A percentile compares a stretch with the other conserved stretches of the same genome.
Evolutionary conservation across 2,888 invertebrate genomes (phyloP).

Genomic region (Trilocha varians): DNA sequence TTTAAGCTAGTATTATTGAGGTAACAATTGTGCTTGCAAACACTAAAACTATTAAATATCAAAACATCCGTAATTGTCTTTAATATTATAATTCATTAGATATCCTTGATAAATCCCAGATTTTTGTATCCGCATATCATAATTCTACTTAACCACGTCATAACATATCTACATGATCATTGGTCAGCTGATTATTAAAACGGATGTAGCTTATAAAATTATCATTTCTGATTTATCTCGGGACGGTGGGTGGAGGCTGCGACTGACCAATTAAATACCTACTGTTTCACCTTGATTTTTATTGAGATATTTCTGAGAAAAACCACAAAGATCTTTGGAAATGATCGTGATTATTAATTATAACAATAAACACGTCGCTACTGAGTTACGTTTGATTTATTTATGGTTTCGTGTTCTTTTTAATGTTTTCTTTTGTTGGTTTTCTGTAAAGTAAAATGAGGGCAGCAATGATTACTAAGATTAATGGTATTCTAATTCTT

Average conservation of each 20-base stretch:
- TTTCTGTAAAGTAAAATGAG: too few relatives aligned
- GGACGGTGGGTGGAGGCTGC: conserved; percentile 38
- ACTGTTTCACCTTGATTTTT: not conserved
- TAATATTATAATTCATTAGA: not conserved
- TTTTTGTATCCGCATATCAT: conserved; percentile 13
- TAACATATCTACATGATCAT: conserved; percentile 15
- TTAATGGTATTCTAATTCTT: too few relatives aligned
- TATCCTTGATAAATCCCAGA: conserved; percentile 12
- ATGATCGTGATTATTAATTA: conserved; percentile 17
- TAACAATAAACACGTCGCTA: not conserved
- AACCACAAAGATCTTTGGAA: conserved; percentile 7
- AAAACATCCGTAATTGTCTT: conserved; percentile 15
- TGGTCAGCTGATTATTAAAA: conserved; percentile 47
- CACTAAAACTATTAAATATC: not conserved
- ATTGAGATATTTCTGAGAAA: conserved; percentile 11
- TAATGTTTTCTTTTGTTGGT: not conserved
- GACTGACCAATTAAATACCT: conserved; percentile 9
- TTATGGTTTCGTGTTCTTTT: conserved; percentile 4
- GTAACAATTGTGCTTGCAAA: too few relatives aligned
- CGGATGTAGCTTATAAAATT: conserved; percentile 57
- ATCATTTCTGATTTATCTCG: conserved; percentile 50
- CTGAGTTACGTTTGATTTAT: not conserved
- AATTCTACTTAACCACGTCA: conserved; percentile 7
- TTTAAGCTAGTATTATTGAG: too few relatives aligned
- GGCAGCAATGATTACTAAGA: too few relatives aligned